phyloP scores from a whole-genome alignment of 2,888 invertebrate genomes.

The Drosophila merina region DNA sequence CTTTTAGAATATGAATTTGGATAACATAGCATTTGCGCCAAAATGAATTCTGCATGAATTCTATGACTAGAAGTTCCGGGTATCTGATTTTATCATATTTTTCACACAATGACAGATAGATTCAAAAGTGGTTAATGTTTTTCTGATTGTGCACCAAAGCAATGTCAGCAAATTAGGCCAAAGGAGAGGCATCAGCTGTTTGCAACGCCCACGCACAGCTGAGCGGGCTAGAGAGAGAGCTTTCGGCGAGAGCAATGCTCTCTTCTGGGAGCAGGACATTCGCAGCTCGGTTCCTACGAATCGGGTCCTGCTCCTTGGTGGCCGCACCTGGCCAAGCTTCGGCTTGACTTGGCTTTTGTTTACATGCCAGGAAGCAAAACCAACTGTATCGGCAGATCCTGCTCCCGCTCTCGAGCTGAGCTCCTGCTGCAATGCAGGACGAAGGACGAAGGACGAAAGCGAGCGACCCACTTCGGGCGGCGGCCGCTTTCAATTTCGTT shows the following conservation, averaged over 20 bases:
- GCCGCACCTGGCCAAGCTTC: constrained; percentile 27
- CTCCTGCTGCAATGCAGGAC: constrained; percentile 63
- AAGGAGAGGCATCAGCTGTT: constrained; percentile 65
- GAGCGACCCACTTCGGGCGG: constrained; percentile 61
- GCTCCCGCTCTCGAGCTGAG: constrained; percentile 25
- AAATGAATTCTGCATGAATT: too few species aligned
- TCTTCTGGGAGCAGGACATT: constrained; percentile 31
- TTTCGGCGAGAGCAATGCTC: constrained; percentile 24
- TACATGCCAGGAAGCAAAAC: constrained; percentile 39
- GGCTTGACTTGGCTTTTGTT: constrained; percentile 35
- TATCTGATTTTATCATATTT: too few species aligned
- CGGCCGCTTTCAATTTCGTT: constrained; percentile 72
- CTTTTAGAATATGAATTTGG: too few species aligned
- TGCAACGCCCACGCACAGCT: constrained; percentile 47
- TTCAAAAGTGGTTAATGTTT: not conserved
- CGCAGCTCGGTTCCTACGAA: constrained; percentile 6
- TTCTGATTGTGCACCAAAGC: constrained; percentile 45
- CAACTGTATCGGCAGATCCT: constrained; percentile 20
- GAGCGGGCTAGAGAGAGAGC: constrained; percentile 29
- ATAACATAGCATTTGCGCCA: too few species aligned
- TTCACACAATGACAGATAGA: too few species aligned
- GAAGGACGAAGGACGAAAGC: constrained; percentile 13
- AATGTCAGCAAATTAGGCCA: constrained; percentile 72
- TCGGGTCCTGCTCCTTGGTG: constrained; percentile 8
- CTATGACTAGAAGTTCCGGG: too few species aligned